These are phyloP conservation scores for Brachyrhaphis roseni DNA, from an alignment of 2,797 vertebrate species.

Conservation along the genomic window DNA sequence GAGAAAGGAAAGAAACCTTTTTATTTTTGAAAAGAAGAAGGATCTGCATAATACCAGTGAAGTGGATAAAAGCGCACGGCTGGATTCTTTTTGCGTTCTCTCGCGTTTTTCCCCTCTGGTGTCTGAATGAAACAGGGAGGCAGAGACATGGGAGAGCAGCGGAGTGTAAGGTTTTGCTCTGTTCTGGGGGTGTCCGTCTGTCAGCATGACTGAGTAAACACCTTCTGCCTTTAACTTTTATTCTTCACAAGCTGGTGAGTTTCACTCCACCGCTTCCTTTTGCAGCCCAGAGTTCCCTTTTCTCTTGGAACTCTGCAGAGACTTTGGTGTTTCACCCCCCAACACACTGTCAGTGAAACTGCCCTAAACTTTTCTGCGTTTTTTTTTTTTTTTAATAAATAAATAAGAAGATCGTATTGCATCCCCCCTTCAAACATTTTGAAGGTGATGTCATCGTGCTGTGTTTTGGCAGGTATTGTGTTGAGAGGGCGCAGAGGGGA, in stretches of 20 bases:
- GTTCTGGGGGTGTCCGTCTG: slow-evolving; percentile 57
- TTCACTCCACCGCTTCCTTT: slow-evolving; percentile 42
- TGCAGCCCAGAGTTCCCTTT: slow-evolving; percentile 43
- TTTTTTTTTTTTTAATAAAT: slow-evolving; percentile 56
- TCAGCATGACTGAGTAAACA: slow-evolving; percentile 73
- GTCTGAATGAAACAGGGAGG: slow-evolving; percentile 72
- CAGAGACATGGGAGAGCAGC: slow-evolving; percentile 51
- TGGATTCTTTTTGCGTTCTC: slow-evolving; percentile 59
- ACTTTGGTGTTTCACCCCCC: slow-evolving; percentile 43
- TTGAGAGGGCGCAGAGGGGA: slow-evolving; percentile 71
- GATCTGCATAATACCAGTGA: slow-evolving; percentile 63
- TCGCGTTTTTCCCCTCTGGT: slow-evolving; percentile 55
- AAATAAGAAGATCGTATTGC: slow-evolving; percentile 84
- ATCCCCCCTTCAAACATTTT: slow-evolving; percentile 78
- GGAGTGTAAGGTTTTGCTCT: slow-evolving; percentile 65
- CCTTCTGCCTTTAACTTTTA: slow-evolving; percentile 56
- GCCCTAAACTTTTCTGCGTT: slow-evolving; percentile 76
- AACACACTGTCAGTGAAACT: slow-evolving; percentile 54
- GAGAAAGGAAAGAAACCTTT: slow-evolving; percentile 58
- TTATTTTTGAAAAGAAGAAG: slow-evolving; percentile 61
- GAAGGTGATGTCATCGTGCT: slow-evolving; percentile 84
- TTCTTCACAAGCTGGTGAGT: slow-evolving; percentile 58
- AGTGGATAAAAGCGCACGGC: slow-evolving; percentile 69
- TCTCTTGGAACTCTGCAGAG: slow-evolving; percentile 50
- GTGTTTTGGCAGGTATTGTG: slow-evolving; percentile 82